These are phyloP conservation scores for Chouioia cunea DNA, from an alignment of 2,888 invertebrate genomes.

Conservation along the genomic window DNA sequence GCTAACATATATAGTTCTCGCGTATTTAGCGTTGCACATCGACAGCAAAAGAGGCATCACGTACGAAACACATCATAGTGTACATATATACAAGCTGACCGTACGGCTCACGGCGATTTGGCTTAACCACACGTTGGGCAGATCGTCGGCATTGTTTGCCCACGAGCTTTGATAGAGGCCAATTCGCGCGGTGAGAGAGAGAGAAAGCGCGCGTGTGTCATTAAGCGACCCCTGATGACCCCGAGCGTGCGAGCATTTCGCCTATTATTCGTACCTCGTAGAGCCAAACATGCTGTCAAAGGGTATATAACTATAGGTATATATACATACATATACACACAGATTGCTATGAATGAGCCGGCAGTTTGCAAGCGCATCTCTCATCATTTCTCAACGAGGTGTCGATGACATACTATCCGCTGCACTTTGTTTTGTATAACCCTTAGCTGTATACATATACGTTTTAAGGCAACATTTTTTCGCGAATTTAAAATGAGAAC, in stretches of 20 bases:
- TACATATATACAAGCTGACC: too few species aligned
- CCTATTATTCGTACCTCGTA: background rate
- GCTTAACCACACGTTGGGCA: slow-evolving; percentile 68
- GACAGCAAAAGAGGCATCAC: background rate
- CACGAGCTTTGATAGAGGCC: slow-evolving; percentile 66
- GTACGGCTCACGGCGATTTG: slow-evolving; percentile 61
- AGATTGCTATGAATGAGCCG: slow-evolving; percentile 1
- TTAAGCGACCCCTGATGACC: slow-evolving; percentile 58
- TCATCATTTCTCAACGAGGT: slow-evolving; percentile 9
- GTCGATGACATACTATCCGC: slow-evolving; percentile 40
- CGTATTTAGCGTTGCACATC: background rate
- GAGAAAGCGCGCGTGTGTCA: slow-evolving; percentile 62
- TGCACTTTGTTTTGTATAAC: background rate
- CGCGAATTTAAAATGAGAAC: too few species aligned
- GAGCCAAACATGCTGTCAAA: background rate
- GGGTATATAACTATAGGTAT: background rate
- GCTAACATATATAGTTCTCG: slow-evolving; percentile 7
- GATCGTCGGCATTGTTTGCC: slow-evolving; percentile 65
- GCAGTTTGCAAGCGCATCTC: slow-evolving; percentile 8
- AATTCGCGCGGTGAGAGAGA: slow-evolving; percentile 60
- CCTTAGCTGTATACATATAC: too few species aligned
- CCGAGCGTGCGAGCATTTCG: slow-evolving; percentile 51
- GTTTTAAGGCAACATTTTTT: too few species aligned
- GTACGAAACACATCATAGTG: slow-evolving; percentile 21
- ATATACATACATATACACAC: slow-evolving; percentile 1